phyloP scores from a whole-genome alignment of 2,888 invertebrate species.

The Cataglyphis albicans region DNA sequence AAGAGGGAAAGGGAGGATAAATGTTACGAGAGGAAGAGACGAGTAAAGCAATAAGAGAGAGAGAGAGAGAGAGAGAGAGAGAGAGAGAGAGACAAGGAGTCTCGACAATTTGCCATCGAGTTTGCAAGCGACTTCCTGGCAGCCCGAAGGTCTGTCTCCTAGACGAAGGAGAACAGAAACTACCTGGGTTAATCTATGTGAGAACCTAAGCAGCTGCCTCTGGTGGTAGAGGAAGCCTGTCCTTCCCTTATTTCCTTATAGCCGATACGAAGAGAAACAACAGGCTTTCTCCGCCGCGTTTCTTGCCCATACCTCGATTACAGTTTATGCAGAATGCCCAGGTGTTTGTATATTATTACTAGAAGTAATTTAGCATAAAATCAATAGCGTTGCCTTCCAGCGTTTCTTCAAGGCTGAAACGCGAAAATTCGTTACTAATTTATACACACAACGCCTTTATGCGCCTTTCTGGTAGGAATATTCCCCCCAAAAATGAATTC shows the following conservation, averaged over 20 bases:
- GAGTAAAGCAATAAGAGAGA: constrained; percentile 37
- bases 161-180: constrained; percentile 76
- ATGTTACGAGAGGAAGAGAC: constrained; percentile 59
- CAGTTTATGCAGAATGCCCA: constrained; percentile 67
- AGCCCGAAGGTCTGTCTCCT: constrained; percentile 73
- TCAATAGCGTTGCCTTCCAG: constrained; percentile 62
- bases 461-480: background rate
- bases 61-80: constrained; percentile 35
- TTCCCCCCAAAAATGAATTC: constrained; percentile 33
- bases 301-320: constrained; percentile 70
- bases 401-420: constrained; percentile 39
- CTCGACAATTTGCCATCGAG: constrained; percentile 79
- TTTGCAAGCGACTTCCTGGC: constrained; percentile 79
- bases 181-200: constrained; percentile 82
- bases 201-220: constrained; percentile 80
- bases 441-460: constrained; percentile 2
- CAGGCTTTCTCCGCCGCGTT: constrained; percentile 59
- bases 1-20: constrained; percentile 54
- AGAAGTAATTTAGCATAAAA: constrained; percentile 66
- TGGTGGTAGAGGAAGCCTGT: constrained; percentile 72
- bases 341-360: constrained; percentile 69
- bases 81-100: constrained; percentile 51
- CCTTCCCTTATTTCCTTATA: constrained; percentile 74
- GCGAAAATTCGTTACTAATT: constrained; percentile 52
- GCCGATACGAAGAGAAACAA: constrained; percentile 68